Percentiles rank a stretch among this genome's conserved stretches.
These are phyloP conservation scores for Apodemia hepburni DNA, from an alignment of 2,888 invertebrate species.

Conservation along the genomic window DNA sequence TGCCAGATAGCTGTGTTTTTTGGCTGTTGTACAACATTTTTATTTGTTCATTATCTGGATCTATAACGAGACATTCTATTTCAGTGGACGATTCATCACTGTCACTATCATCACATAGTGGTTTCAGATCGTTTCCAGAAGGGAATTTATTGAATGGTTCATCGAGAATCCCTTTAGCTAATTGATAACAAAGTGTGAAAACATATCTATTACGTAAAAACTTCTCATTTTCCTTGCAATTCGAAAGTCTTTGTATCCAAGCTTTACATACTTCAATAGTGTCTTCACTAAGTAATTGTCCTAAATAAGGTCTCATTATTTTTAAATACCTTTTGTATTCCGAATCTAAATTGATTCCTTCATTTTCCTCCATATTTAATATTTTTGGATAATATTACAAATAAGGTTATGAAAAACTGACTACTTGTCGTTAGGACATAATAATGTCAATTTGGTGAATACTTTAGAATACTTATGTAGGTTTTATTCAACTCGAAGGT, in stretches of 20 bases:
- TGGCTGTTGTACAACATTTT: conserved; percentile 41
- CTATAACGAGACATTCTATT: conserved; percentile 46
- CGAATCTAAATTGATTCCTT: conserved; percentile 45
- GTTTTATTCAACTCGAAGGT: no score
- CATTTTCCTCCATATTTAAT: conserved; percentile 47
- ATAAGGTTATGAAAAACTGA: not conserved
- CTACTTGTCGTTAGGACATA: not conserved
- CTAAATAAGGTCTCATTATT: conserved; percentile 56
- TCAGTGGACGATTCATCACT: conserved; percentile 45
- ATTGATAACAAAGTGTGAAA: conserved; percentile 59
- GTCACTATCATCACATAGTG: conserved; percentile 42
- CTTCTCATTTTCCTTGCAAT: conserved; percentile 51
- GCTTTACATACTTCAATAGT: conserved; percentile 54
- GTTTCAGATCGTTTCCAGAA: conserved; percentile 38
- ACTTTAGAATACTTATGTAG: no score
- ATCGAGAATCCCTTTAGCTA: conserved; percentile 54
- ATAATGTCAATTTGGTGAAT: not conserved
- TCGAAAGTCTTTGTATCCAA: conserved; percentile 61
- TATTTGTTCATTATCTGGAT: conserved; percentile 41
- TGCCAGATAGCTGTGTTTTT: conserved; percentile 37
- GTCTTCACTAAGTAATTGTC: conserved; percentile 48
- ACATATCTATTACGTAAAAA: conserved; percentile 57
- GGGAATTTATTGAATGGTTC: conserved; percentile 54
- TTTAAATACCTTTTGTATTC: conserved; percentile 64
- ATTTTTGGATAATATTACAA: conserved; percentile 18